Evolutionary conservation across 2,797 vertebrate genomes (phyloP).

Genomic region (Leptoclinus maculatus): DNA sequence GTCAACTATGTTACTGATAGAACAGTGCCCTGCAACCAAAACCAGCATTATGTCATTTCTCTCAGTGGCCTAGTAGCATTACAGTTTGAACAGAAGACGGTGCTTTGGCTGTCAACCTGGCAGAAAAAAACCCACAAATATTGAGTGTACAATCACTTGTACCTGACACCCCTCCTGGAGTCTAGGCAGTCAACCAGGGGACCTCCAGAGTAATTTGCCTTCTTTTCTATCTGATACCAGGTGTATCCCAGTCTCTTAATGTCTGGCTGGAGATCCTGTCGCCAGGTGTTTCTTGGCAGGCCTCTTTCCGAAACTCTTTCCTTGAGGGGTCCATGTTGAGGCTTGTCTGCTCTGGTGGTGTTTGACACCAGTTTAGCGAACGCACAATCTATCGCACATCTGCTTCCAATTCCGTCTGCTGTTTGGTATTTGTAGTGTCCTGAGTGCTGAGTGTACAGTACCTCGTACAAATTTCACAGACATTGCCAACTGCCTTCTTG

Average conservation of each 20-base stretch:
- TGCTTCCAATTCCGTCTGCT: not conserved
- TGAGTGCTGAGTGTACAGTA: constrained; percentile 33
- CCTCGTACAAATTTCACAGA: constrained; percentile 41
- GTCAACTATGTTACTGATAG: too few relatives aligned
- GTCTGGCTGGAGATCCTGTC: not conserved
- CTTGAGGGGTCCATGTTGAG: not conserved
- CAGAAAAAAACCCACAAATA: constrained; percentile 9
- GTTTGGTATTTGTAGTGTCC: not conserved
- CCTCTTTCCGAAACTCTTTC: not conserved
- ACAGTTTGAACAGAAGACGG: constrained; percentile 30
- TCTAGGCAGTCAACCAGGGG: not conserved
- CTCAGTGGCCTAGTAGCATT: not conserved
- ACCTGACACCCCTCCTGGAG: not conserved
- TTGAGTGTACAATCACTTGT: not conserved
- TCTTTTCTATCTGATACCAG: not conserved
- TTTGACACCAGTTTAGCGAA: not conserved
- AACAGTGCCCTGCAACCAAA: too few relatives aligned
- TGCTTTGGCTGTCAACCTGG: constrained; percentile 32
- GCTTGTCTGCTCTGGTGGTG: not conserved
- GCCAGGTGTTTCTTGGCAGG: not conserved
- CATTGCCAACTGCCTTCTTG: constrained; percentile 27
- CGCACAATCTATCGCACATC: not conserved
- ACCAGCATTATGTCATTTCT: too few relatives aligned
- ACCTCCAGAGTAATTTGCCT: not conserved
- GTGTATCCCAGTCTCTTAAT: not conserved